Evolutionary conservation across 2,888 invertebrate genomes (phyloP).

Genomic region (Dysmachus trigonus): DNA sequence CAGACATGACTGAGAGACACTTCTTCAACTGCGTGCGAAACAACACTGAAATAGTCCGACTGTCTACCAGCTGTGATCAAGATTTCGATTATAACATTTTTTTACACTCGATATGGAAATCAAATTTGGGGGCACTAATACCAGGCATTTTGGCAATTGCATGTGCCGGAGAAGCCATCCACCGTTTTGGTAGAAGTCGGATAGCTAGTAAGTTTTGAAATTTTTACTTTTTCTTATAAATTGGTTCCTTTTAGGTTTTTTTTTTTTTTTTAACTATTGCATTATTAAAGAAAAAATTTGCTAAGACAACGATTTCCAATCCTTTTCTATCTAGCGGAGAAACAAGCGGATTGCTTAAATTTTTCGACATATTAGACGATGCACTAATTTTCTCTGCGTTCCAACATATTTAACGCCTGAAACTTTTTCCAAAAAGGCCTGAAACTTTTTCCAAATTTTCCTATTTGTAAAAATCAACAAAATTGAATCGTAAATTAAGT

Average conservation of each 20-base stretch:
- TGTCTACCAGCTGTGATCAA: constrained; percentile 61
- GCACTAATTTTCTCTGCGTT: no score
- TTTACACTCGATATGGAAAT: constrained; percentile 49
- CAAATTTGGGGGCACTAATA: constrained; percentile 51
- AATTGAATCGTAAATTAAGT: no score
- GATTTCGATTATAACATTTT: constrained; percentile 58
- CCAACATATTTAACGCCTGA: no score
- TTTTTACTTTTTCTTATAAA: background rate
- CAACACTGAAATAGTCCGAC: constrained; percentile 67
- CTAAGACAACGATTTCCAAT: no score
- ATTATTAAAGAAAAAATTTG: no score
- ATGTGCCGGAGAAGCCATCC: constrained; percentile 50
- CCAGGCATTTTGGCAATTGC: constrained; percentile 48
- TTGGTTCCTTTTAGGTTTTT: background rate
- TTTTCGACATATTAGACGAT: no score
- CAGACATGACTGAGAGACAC: constrained; percentile 67
- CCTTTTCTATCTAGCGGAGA: no score
- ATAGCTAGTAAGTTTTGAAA: constrained; percentile 51
- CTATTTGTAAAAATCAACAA: no score
- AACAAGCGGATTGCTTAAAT: no score
- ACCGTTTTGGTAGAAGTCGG: constrained; percentile 51
- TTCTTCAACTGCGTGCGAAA: constrained; percentile 67
- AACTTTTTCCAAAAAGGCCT: no score
- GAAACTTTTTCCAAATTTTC: no score
- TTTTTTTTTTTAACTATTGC: no score